A percentile compares a stretch with the other conserved stretches of the same genome.
Conservation (phyloP, 2,888 invertebrate species). For the Scaptomyza parva region DNA sequence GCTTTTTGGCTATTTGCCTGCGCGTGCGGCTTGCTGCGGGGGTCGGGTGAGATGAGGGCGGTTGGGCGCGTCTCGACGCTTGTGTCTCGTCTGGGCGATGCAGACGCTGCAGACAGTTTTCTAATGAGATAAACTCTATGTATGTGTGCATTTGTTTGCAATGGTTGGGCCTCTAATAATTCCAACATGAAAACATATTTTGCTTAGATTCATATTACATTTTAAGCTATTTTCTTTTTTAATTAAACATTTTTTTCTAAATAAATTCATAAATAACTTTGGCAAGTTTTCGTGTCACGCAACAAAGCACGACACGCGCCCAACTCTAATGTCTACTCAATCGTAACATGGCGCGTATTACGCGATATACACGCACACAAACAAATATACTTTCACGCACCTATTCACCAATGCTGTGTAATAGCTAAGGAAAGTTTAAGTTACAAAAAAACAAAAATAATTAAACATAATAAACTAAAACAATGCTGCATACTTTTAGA, state of each 20-base stretch:
- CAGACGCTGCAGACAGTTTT: slow-evolving; percentile 65
- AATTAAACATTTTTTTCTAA: not conserved
- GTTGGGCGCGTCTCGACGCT: slow-evolving; percentile 33
- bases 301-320: not conserved
- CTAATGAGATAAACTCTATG: slow-evolving; percentile 67
- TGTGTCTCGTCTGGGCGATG: slow-evolving; percentile 63
- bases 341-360: slow-evolving; percentile 35
- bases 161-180: not conserved
- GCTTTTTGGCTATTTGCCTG: slow-evolving; percentile 64
- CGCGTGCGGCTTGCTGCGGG: slow-evolving; percentile 21
- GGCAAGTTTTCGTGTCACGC: not conserved
- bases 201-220: too few species aligned
- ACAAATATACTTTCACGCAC: slow-evolving; percentile 1
- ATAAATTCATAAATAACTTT: not conserved
- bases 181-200: not conserved
- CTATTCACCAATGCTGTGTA: not conserved
- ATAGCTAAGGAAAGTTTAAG: not conserved
- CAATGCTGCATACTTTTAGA: slow-evolving; percentile 36
- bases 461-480: slow-evolving; percentile 10
- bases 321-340: slow-evolving; percentile 16
- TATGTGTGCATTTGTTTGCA: not conserved
- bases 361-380: slow-evolving; percentile 19
- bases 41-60: slow-evolving; percentile 1
- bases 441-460: not conserved
- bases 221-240: not conserved